These are phyloP conservation scores for Monochamus alternatus DNA, from an alignment of 2,888 invertebrate species.

Conservation along the genomic window DNA sequence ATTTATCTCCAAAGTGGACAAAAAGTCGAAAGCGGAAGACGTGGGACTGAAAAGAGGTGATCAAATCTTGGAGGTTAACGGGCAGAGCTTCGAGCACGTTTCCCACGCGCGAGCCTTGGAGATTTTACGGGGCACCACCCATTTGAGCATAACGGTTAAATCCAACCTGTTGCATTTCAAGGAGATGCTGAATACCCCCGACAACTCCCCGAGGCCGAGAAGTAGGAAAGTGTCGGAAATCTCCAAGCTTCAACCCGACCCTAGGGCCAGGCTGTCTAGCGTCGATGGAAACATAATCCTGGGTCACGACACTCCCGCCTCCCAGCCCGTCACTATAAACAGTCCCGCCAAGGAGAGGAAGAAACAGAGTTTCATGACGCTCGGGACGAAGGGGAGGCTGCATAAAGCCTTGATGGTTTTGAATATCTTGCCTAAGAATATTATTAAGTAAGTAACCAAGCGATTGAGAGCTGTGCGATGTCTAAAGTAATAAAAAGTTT, in stretches of 20 bases:
- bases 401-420: conserved; percentile 91
- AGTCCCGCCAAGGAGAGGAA: conserved; percentile 78
- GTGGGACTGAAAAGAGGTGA: conserved; percentile 97
- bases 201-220: conserved; percentile 86
- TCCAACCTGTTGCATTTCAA: conserved; percentile 94
- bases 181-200: conserved; percentile 83
- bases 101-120: conserved; percentile 93
- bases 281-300: conserved; percentile 75
- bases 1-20: conserved; percentile 95
- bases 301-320: conserved; percentile 66
- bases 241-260: conserved; percentile 79
- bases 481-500: conserved; percentile 33
- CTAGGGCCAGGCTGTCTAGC: conserved; percentile 85
- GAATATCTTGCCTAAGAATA: conserved; percentile 90
- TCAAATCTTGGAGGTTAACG: conserved; percentile 98
- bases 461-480: background rate
- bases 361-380: conserved; percentile 86
- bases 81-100: conserved; percentile 96
- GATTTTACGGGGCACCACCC: conserved; percentile 93
- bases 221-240: conserved; percentile 74
- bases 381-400: conserved; percentile 87
- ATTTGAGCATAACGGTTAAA: conserved; percentile 96
- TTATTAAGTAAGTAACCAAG: conserved; percentile 71
- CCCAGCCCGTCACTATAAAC: conserved; percentile 76
- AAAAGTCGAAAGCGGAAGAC: conserved; percentile 94